A percentile compares a stretch with the other conserved stretches of the same genome.
Evolutionary conservation across 2,113 vertebrate genomes (phyloP).

Genomic region (Triplophysa dalaica): DNA sequence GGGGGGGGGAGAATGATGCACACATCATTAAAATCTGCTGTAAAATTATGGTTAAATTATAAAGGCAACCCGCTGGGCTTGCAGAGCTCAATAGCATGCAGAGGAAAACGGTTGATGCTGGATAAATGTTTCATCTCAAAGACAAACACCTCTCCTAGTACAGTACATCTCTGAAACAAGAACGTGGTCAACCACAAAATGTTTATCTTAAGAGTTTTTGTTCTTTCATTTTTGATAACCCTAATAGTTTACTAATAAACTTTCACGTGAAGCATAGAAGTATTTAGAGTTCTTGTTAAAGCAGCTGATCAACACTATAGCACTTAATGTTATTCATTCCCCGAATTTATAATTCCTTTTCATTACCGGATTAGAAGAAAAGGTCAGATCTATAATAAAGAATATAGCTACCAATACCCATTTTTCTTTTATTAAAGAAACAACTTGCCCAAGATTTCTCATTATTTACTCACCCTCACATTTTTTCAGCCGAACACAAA

Average conservation of each 20-base stretch:
- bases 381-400: slow-evolving; percentile 3
- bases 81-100: slow-evolving; percentile 21
- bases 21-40: slow-evolving; percentile 14
- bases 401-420: neutral
- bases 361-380: neutral
- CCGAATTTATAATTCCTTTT: neutral
- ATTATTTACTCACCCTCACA: neutral
- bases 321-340: neutral
- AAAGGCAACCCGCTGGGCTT: slow-evolving; percentile 24
- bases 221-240: no score
- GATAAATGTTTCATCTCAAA: slow-evolving; percentile 14
- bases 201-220: slow-evolving; percentile 25
- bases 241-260: neutral
- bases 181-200: slow-evolving; percentile 38
- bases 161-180: neutral
- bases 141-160: slow-evolving; percentile 9
- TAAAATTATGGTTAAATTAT: slow-evolving; percentile 35
- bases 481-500: no score
- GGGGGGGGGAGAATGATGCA: slow-evolving; percentile 26
- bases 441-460: no score
- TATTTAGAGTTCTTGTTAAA: neutral
- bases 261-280: neutral
- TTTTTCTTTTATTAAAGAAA: neutral
- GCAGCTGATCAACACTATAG: neutral
- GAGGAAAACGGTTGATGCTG: slow-evolving; percentile 7